Evolutionary conservation across 1,140 invertebrate genomes (phyloP).

Genomic region (Drepana arcuata): DNA sequence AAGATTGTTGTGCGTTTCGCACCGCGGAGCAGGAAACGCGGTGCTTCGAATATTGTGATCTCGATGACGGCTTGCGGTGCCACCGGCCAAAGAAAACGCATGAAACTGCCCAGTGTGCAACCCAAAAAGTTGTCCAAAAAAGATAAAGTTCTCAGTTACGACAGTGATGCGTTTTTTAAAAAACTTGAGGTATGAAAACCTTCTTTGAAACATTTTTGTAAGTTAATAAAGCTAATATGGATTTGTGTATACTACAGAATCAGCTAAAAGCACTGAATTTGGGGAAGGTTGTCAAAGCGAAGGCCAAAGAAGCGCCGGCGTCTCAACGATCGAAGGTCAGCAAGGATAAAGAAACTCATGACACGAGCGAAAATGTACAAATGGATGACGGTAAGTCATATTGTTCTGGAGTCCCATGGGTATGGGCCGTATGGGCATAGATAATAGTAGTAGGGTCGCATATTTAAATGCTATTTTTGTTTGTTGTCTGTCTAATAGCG

Average conservation of each 20-base stretch:
- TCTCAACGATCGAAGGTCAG: slow-evolving; percentile 44
- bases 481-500: too few relatives aligned
- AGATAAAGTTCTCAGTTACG: slow-evolving; percentile 25
- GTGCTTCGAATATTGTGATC: slow-evolving; percentile 37
- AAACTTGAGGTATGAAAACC: slow-evolving; percentile 51
- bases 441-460: too few relatives aligned
- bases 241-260: too few relatives aligned
- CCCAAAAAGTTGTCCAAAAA: slow-evolving; percentile 29
- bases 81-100: slow-evolving; percentile 35
- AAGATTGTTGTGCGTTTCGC: slow-evolving; percentile 47
- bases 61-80: slow-evolving; percentile 41
- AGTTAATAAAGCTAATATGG: background rate
- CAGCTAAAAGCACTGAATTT: slow-evolving; percentile 62
- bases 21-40: slow-evolving; percentile 40
- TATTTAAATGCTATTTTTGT: too few relatives aligned
- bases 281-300: slow-evolving; percentile 36
- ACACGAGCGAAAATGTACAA: slow-evolving; percentile 27
- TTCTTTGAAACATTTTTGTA: background rate
- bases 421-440: too few relatives aligned
- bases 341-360: slow-evolving; percentile 44
- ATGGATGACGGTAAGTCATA: slow-evolving; percentile 18
- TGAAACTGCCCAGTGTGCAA: slow-evolving; percentile 38
- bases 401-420: too few relatives aligned
- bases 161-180: slow-evolving; percentile 55
- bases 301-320: slow-evolving; percentile 25